phyloP scores from a whole-genome alignment of 2,797 vertebrate genomes.

The Sebastiscus tertius region DNA sequence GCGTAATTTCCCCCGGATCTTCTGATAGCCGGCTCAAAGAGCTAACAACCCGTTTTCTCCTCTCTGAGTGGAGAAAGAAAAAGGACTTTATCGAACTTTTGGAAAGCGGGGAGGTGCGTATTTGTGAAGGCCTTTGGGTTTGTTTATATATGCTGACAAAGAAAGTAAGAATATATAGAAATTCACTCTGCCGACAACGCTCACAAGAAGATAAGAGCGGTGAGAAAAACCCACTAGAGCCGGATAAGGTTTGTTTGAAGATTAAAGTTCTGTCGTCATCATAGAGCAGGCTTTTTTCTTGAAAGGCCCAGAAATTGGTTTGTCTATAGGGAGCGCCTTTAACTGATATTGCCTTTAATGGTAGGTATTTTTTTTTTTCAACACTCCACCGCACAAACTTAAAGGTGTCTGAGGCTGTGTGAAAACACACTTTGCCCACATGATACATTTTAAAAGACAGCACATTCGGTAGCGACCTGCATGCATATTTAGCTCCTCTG shows the following conservation, averaged over 20 bases:
- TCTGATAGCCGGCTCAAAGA: conserved; percentile 81
- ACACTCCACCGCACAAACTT: conserved; percentile 40
- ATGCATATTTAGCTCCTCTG: conserved; percentile 62
- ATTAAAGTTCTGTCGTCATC: conserved; percentile 66
- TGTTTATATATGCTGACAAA: conserved; percentile 82
- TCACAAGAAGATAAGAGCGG: conserved; percentile 63
- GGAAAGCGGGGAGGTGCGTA: conserved; percentile 54
- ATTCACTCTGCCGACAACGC: conserved; percentile 53
- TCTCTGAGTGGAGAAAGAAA: conserved; percentile 45
- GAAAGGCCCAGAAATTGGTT: conserved; percentile 69
- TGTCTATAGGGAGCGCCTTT: conserved; percentile 55
- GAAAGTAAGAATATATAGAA: conserved; percentile 72
- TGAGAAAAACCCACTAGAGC: conserved; percentile 50
- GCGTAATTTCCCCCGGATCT: conserved; percentile 72
- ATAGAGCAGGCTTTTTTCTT: conserved; percentile 57
- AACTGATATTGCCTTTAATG: conserved; percentile 53
- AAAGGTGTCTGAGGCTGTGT: conserved; percentile 36
- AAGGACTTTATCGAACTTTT: conserved; percentile 66
- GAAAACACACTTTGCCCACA: conserved; percentile 47
- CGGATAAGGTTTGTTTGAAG: conserved; percentile 73
- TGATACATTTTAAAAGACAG: conserved; percentile 48
- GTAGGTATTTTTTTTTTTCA: conserved; percentile 32
- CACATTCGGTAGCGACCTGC: conserved; percentile 42
- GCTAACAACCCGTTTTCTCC: conserved; percentile 83
- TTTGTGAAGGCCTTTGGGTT: conserved; percentile 67